Evolutionary conservation across 2,888 invertebrate species (phyloP).

Genomic region (Callosobruchus maculatus): DNA sequence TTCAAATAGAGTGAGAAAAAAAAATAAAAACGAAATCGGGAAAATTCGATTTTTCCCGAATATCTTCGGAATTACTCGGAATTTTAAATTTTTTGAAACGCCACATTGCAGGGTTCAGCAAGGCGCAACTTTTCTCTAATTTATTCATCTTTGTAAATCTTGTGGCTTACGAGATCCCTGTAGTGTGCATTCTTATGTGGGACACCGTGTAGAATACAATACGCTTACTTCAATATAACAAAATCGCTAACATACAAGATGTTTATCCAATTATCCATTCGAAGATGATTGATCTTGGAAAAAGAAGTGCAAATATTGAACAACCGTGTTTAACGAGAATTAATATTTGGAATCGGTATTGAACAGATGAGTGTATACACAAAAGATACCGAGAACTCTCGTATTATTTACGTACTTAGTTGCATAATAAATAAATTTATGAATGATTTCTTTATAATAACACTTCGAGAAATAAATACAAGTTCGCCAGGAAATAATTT

Average conservation of each 20-base stretch:
- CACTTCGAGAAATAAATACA: background rate
- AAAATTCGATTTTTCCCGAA: too few relatives aligned
- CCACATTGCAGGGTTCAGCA: too few relatives aligned
- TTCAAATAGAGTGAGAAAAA: too few relatives aligned
- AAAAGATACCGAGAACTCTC: background rate
- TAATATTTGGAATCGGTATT: background rate
- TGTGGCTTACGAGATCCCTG: too few relatives aligned
- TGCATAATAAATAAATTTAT: background rate
- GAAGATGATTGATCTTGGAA: background rate
- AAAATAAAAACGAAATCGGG: too few relatives aligned
- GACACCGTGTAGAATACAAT: too few relatives aligned
- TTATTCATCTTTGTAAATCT: too few relatives aligned
- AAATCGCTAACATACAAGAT: background rate
- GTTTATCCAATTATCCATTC: background rate
- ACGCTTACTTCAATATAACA: too few relatives aligned
- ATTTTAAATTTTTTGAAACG: too few relatives aligned
- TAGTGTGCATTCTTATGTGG: too few relatives aligned
- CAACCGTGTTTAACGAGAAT: background rate
- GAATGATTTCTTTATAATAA: background rate
- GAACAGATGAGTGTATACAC: background rate
- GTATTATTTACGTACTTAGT: background rate
- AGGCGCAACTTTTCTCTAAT: too few relatives aligned
- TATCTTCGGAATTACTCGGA: too few relatives aligned
- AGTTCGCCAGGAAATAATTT: background rate
- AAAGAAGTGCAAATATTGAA: background rate